These are phyloP conservation scores for Calephelis virginiensis DNA, from an alignment of 1,140 invertebrate genomes.

Conservation along the genomic window DNA sequence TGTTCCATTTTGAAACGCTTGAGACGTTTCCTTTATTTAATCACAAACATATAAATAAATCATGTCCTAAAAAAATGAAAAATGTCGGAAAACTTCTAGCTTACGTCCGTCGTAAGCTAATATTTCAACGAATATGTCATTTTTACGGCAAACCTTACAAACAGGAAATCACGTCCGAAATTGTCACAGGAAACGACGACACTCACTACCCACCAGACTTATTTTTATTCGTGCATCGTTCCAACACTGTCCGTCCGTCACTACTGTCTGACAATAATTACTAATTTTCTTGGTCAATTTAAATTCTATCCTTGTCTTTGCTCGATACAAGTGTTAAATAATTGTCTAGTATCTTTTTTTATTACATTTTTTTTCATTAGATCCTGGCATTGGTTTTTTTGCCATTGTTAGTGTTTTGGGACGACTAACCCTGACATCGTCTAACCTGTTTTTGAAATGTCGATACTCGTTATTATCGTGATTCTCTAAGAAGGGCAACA, in stretches of 20 bases:
- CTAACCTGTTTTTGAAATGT: no score
- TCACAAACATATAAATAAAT: neutral
- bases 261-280: slow-evolving; percentile 20
- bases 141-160: slow-evolving; percentile 20
- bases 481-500: no score
- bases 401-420: no score
- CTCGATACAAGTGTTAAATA: slow-evolving; percentile 1
- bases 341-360: neutral
- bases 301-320: neutral
- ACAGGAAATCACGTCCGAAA: slow-evolving; percentile 63
- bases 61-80: neutral
- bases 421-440: no score
- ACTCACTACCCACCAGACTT: slow-evolving; percentile 32
- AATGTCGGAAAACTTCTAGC: neutral
- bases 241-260: slow-evolving; percentile 37
- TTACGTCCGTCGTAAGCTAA: slow-evolving; percentile 2
- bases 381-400: no score
- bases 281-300: slow-evolving; percentile 18
- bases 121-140: neutral
- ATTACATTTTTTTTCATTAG: no score
- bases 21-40: no score
- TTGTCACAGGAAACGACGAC: slow-evolving; percentile 52
- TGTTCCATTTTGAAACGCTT: no score
- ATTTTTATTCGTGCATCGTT: slow-evolving; percentile 55
- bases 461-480: no score